Percentiles rank a stretch among this genome's conserved stretches.
Conservation (phyloP, 2,888 invertebrate species). For the Apodemia mormo region DNA sequence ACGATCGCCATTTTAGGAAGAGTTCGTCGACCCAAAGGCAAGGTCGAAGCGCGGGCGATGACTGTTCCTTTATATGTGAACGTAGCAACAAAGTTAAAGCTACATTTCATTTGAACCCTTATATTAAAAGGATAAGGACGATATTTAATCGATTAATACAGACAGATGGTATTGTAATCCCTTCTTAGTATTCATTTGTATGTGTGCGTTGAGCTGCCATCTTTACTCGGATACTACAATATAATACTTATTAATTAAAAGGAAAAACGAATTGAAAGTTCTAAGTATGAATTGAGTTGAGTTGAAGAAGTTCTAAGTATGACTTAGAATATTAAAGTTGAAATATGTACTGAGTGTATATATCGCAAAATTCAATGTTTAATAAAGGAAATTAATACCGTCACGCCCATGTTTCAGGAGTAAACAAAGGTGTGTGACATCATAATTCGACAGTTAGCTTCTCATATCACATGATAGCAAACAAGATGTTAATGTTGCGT, state of each 20-base stretch:
- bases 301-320: too few relatives aligned
- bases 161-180: conserved; percentile 39
- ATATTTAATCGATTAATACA: conserved; percentile 27
- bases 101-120: conserved; percentile 33
- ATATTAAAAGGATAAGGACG: conserved; percentile 28
- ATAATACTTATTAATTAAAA: conserved; percentile 7
- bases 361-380: too few relatives aligned
- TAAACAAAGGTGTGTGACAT: too few relatives aligned
- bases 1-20: conserved; percentile 53
- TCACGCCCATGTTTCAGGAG: too few relatives aligned
- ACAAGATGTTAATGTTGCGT: too few relatives aligned
- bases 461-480: too few relatives aligned
- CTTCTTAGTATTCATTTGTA: conserved; percentile 19
- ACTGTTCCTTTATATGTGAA: conserved; percentile 46
- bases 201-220: conserved; percentile 3
- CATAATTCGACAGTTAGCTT: too few relatives aligned
- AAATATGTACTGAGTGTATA: too few relatives aligned
- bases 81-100: conserved; percentile 29
- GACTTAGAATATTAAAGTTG: too few relatives aligned
- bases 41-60: conserved; percentile 69
- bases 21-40: conserved; percentile 63
- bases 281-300: too few relatives aligned
- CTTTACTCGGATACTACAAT: conserved; percentile 5
- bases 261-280: too few relatives aligned
- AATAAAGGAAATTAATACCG: too few relatives aligned